Evolutionary conservation across 92 coral and sea anemone genomes (phyloP), one percentile per base, ranked within the genome.

Genomic region (Parazoanthus swiftii): DNA sequence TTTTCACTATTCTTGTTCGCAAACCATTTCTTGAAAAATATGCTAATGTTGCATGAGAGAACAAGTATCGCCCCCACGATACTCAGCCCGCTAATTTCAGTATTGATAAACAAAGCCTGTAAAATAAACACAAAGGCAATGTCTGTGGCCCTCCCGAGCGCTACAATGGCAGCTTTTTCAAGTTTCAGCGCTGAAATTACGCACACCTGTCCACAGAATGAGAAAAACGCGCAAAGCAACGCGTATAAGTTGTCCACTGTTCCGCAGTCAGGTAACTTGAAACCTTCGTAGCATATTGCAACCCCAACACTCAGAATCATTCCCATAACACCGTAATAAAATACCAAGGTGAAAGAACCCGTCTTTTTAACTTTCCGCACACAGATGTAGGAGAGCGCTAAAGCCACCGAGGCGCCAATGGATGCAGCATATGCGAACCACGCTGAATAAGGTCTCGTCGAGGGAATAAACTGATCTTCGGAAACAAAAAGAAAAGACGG

Each of bases 71-170:
- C 93, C 1, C 96, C 96, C 20, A 90, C 86, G 48, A 93, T 80
- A 76, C 94, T 93, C 14, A 86, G 74, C 4, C 71, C 78, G 70
- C 77, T 80, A 42, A 92, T 91, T 35, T 77, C 68, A 33, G 80
- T 71, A 36, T 90, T 63, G 16, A 91, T 54, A 72, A 88, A 85
- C 21, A 66, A 68, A 29, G 84, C 68, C 72, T 93, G 94, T 26
- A 93, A 90, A 66, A 91, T 73, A 74, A 91, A 93, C 18, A 93
- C 90, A 38, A 89, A 77, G 3, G 88, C 96, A 50, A 93, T 89
- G 79, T 91, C 94, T 4, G 89, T 80, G 59, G 96, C 90, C 7
- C 94, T 89, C 13, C 89, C 90, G 42, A 93, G 79, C 11, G 96
- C 86, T 26, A 91, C 88, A 2, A 90, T 70, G 20, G 89, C 73